Evolutionary conservation across 2,113 vertebrate genomes (phyloP).

Genomic region (Bostrychus sinensis): DNA sequence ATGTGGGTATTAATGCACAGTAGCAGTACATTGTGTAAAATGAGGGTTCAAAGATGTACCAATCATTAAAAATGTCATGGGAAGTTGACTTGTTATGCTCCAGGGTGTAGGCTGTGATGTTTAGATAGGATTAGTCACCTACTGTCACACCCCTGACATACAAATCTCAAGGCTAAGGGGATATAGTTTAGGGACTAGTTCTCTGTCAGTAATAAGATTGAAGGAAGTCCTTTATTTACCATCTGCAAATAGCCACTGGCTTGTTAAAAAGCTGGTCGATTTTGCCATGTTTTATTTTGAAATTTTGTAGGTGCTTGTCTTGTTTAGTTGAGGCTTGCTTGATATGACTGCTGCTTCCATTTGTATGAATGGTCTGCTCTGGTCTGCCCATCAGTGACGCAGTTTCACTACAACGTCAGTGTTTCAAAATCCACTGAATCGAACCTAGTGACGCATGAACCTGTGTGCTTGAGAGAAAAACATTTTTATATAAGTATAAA

Average conservation of each 20-base stretch:
- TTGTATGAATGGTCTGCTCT: slow-evolving; percentile 48
- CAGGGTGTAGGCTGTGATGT: slow-evolving; percentile 64
- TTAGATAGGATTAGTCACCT: slow-evolving; percentile 73
- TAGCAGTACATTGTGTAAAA: neutral
- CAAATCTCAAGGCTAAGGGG: slow-evolving; percentile 42
- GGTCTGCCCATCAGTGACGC: slow-evolving; percentile 56
- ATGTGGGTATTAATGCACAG: neutral
- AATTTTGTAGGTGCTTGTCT: neutral
- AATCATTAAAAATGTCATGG: slow-evolving; percentile 14
- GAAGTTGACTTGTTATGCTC: slow-evolving; percentile 43
- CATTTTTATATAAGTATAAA: slow-evolving; percentile 11
- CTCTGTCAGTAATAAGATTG: slow-evolving; percentile 7
- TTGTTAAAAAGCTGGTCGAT: neutral
- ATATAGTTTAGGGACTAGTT: slow-evolving; percentile 10
- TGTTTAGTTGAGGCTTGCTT: slow-evolving; percentile 7
- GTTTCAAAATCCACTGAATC: slow-evolving; percentile 34
- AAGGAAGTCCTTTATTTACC: neutral
- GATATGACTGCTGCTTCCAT: slow-evolving; percentile 17
- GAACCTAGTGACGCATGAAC: slow-evolving; percentile 50
- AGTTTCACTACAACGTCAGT: slow-evolving; percentile 62
- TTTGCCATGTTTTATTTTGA: slow-evolving; percentile 2
- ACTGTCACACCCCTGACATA: slow-evolving; percentile 65
- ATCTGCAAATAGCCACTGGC: neutral
- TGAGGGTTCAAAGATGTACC: slow-evolving; percentile 2
- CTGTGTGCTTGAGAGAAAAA: neutral